Evolutionary conservation across 1,140 invertebrate genomes (phyloP), one percentile per base, ranked within the genome.

Genomic region (Aphelinus atriplicis): DNA sequence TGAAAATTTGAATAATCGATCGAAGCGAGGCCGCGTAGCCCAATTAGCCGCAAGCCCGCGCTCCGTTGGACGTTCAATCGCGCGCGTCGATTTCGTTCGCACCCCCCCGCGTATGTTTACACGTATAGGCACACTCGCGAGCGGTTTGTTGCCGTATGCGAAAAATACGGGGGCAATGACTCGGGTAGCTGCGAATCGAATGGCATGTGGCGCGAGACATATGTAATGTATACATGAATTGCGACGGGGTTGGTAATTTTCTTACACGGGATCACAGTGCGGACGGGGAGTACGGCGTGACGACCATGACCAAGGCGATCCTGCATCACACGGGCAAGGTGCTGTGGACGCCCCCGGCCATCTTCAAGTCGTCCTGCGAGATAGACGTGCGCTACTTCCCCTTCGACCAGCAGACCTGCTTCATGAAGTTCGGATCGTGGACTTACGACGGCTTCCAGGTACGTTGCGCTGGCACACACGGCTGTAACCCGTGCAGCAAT

Each of bases 361-460:
- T 99, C 84, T 99, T 98, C 86, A 99, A 99, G 87, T 98, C 96
- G 9, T 98, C 97, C 1, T 99, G 98, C 82, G 96, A 98, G 88
- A 97, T 98, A 73, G 96, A 98, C 85, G 96, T 99, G 1, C 91
- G 95, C 62, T 96, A 97, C 85, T 99, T 99, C 88, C 97, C 97
- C 1, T 99, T 98, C 84, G 97, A 98, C 89, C 94, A 98, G 81
- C 98, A 99, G 86, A 96, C 94, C 0, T 98, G 96, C 86, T 96
- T 96, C 86, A 95, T 98, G 93, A 97, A 97, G 79, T 98, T 98
- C 82, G 98, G 97, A 3, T 98, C 96, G 0, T 99, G 98, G 98
- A 98, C 96, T 2, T 99, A 99, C 85, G 97, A 99, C 83, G 97
- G 97, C 61, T 94, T 95, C 87, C 94, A 97, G 91, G 94, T 97